These are phyloP conservation scores for Drosophila equinoxialis DNA, from an alignment of 1,140 invertebrate species.

Conservation along the genomic window DNA sequence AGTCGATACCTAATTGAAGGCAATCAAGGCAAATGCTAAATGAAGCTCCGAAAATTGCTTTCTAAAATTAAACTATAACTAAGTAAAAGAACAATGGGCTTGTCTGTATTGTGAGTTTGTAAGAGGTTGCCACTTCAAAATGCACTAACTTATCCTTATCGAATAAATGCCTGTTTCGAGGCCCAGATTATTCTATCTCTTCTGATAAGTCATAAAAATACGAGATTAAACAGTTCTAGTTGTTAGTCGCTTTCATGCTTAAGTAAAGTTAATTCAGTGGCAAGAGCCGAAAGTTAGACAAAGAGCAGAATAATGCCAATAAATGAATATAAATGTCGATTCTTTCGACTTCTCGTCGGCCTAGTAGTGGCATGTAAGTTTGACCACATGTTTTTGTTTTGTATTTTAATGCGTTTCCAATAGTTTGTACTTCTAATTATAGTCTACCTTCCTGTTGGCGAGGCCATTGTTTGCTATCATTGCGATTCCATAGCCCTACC, in stretches of 20 bases:
- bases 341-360: background rate
- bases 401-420: constrained; percentile 47
- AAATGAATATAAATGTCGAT: constrained; percentile 19
- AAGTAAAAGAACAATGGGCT: background rate
- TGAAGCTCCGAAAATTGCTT: background rate
- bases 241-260: background rate
- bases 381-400: background rate
- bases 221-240: background rate
- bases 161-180: constrained; percentile 24
- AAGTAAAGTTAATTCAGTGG: background rate
- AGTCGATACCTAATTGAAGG: background rate
- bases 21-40: background rate
- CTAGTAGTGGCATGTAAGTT: constrained; percentile 34
- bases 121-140: background rate
- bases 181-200: constrained; percentile 40
- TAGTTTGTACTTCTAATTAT: constrained; percentile 32
- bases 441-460: constrained; percentile 22
- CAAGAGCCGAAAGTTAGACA: background rate
- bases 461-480: constrained; percentile 70
- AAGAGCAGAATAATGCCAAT: background rate
- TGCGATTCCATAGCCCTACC: constrained; percentile 72
- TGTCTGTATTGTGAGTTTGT: background rate
- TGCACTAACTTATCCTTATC: constrained; percentile 60
- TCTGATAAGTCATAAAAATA: constrained; percentile 62
- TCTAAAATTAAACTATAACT: background rate